phyloP scores from a whole-genome alignment of 2,113 vertebrate genomes.

The Dicentrarchus labrax region DNA sequence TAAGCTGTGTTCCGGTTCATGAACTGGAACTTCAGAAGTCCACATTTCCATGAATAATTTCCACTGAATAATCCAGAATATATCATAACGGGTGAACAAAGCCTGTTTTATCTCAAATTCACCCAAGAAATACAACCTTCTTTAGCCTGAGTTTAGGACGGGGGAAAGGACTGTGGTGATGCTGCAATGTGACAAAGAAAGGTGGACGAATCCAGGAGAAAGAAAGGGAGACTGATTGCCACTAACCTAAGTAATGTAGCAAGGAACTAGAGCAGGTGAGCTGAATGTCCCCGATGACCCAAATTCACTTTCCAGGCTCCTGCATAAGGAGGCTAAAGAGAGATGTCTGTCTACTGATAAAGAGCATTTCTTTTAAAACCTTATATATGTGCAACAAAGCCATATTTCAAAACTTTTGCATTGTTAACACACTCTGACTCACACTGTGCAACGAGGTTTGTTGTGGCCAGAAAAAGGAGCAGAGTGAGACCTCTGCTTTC shows the following conservation, averaged over 20 bases:
- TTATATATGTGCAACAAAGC: background rate
- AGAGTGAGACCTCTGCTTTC: background rate
- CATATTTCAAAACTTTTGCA: background rate
- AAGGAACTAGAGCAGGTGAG: background rate
- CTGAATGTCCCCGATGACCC: background rate
- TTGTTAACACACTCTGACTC: background rate
- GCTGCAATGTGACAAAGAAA: slow-evolving; percentile 11
- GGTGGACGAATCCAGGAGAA: background rate
- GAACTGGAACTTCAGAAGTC: background rate
- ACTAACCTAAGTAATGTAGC: background rate
- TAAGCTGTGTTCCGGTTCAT: background rate
- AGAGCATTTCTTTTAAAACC: background rate
- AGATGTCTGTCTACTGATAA: no score
- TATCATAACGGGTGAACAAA: background rate
- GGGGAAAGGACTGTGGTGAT: background rate
- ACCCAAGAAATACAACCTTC: slow-evolving; percentile 2
- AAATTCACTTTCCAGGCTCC: background rate
- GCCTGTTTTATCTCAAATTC: background rate
- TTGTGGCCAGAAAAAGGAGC: background rate
- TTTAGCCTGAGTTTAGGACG: background rate
- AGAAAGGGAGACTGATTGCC: background rate
- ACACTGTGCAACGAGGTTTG: background rate
- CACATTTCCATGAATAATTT: background rate
- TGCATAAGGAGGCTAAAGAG: background rate
- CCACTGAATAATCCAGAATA: slow-evolving; percentile 11